phyloP scores from a whole-genome alignment of 2,888 invertebrate genomes.

The Zaprionus lineosus region DNA sequence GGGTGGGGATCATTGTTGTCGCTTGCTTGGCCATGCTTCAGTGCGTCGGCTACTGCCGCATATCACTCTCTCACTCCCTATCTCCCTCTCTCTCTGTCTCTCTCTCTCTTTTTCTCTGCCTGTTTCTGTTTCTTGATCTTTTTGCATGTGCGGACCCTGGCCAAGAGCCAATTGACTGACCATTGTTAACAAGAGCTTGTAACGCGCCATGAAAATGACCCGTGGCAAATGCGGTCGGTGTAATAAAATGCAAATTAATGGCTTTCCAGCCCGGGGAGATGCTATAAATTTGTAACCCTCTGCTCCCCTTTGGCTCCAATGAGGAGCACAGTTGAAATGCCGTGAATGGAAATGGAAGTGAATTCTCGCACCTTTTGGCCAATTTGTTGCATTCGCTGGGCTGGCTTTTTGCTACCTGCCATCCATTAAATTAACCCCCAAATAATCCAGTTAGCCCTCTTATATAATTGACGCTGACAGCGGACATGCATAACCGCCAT shows the following conservation, averaged over 20 bases:
- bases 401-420: slow-evolving; percentile 27
- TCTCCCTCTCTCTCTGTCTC: no score
- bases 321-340: slow-evolving; percentile 17
- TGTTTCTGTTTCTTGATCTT: no score
- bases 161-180: slow-evolving; percentile 65
- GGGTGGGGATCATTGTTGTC: slow-evolving; percentile 69
- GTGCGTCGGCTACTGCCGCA: slow-evolving; percentile 62
- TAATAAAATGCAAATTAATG: slow-evolving; percentile 78
- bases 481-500: slow-evolving; percentile 43
- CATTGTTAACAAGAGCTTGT: slow-evolving; percentile 70
- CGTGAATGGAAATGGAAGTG: slow-evolving; percentile 26
- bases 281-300: slow-evolving; percentile 70
- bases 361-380: slow-evolving; percentile 71
- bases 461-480: slow-evolving; percentile 72
- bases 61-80: no score
- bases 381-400: slow-evolving; percentile 61
- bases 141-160: no score
- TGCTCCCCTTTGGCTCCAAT: no score
- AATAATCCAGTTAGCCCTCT: slow-evolving; percentile 70
- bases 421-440: slow-evolving; percentile 71
- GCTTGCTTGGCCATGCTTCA: slow-evolving; percentile 71
- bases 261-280: slow-evolving; percentile 38
- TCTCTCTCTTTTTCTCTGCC: no score
- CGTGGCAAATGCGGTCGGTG: slow-evolving; percentile 71
- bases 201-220: slow-evolving; percentile 76